Evolutionary conservation across 2,797 vertebrate species (phyloP).

Genomic region (Macroramphosus scolopax): DNA sequence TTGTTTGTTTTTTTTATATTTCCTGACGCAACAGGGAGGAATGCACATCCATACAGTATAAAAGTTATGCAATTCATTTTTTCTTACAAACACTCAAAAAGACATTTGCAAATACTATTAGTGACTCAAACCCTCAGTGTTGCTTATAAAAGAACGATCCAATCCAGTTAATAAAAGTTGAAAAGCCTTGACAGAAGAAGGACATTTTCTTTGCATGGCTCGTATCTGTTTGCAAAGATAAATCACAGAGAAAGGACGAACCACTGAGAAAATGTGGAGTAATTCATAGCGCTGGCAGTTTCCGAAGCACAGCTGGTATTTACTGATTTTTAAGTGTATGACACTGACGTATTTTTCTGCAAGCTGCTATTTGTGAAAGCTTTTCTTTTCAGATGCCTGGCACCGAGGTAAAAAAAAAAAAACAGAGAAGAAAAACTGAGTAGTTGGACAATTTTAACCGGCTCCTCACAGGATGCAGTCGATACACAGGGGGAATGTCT

Average conservation of each 20-base stretch:
- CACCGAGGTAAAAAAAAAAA: conserved; percentile 24
- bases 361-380: conserved; percentile 33
- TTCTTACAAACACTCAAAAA: conserved; percentile 51
- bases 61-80: conserved; percentile 48
- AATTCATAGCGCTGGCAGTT: conserved; percentile 20
- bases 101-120: conserved; percentile 35
- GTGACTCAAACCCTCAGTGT: conserved; percentile 31
- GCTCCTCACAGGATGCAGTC: too few species aligned
- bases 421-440: conserved; percentile 21
- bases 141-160: conserved; percentile 48
- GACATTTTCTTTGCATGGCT: conserved; percentile 12
- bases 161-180: conserved; percentile 14
- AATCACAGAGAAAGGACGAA: conserved; percentile 40
- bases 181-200: conserved; percentile 22
- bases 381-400: conserved; percentile 34
- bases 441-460: conserved; percentile 47
- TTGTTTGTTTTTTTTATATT: too few species aligned
- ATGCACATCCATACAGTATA: conserved; percentile 53
- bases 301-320: conserved; percentile 33
- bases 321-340: too few species aligned
- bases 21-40: conserved; percentile 16
- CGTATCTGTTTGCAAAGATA: conserved; percentile 23
- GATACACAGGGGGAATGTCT: conserved; percentile 36
- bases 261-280: too few species aligned
- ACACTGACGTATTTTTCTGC: too few species aligned